Percentiles rank a stretch among this genome's conserved stretches.
Evolutionary conservation across 2,113 vertebrate genomes (phyloP).

Genomic region (Irena cyanogastra): DNA sequence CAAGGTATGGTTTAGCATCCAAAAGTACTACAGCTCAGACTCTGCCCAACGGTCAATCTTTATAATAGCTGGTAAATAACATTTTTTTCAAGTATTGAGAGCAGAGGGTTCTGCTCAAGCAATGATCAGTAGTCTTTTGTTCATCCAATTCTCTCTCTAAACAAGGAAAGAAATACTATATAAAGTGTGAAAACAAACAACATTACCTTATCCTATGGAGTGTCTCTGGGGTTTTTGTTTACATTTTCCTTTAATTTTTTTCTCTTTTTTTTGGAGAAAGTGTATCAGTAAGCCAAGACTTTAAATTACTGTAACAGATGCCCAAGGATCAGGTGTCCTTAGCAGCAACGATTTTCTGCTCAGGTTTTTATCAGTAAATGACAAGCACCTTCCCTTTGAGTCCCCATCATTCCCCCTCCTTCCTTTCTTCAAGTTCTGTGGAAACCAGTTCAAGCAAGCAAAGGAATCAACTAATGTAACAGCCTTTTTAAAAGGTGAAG

Average conservation of each 20-base stretch:
- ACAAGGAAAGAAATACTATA: neutral
- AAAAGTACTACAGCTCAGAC: neutral
- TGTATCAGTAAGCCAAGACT: neutral
- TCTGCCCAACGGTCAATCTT: neutral
- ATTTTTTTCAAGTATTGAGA: neutral
- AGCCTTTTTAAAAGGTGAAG: conserved; percentile 54
- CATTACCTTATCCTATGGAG: neutral
- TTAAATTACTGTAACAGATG: conserved; percentile 53
- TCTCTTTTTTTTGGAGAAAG: neutral
- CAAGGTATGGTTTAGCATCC: neutral
- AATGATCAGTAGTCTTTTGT: neutral
- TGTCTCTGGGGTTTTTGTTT: neutral
- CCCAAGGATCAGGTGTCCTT: conserved; percentile 53
- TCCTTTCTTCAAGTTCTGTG: conserved; percentile 48
- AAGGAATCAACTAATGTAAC: conserved; percentile 57
- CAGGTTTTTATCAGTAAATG: conserved; percentile 66
- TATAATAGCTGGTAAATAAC: neutral
- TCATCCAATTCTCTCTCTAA: neutral
- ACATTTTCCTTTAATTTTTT: neutral
- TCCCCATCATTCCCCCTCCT: neutral
- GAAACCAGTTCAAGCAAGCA: conserved; percentile 54
- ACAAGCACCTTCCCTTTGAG: conserved; percentile 61
- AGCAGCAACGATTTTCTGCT: conserved; percentile 62
- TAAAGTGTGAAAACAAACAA: neutral
- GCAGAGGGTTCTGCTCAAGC: neutral